Evolutionary conservation across 2,113 vertebrate species (phyloP), one percentile per base, ranked within the genome.

Genomic region (Pterophyllum scalare): DNA sequence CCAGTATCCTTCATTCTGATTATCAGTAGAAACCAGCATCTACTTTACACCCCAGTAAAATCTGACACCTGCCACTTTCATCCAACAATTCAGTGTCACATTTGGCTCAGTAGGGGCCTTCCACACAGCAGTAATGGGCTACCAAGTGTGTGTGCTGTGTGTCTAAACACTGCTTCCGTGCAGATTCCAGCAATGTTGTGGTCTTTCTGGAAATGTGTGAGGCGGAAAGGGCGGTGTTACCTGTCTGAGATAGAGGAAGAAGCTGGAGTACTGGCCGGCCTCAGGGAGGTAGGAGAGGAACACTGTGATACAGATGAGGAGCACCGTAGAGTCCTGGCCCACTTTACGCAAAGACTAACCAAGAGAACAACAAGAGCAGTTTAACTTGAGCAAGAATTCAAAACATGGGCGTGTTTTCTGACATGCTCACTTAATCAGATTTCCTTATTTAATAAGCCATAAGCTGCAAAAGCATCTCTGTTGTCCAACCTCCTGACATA

Each of bases 221-320:
- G 49, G 1, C 60, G 61, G 22, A 33, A 46, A 80, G 75, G 11
- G 46, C 40, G 10, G 19, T 1, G 2, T 86, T 90, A 98, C 97
- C 97, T 98, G 97, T 89, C 94, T 95, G 81, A 98, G 95, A 94
- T 98, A 98, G 35, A 98, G 96, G 95, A 98, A 97, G 92, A 98
- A 98, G 91, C 97, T 98, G 94, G 97, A 98, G 91, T 98, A 98
- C 94, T 98, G 97, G 52, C 97, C 97, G 0, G 97, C 97, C 89
- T 98, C 97, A 0, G 97, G 97, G 79, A 98, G 97, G 94, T 97
- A 98, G 88, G 97, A 98, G 83, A 98, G 97, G 91, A 98, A 98
- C 84, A 98, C 97, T 1, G 97, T 98, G 92, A 98, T 98, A 72
- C 97, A 98, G 95, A 98, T 98, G 94, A 98, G 97, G 46, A 98